Evolutionary conservation across 1,140 invertebrate genomes (phyloP).

Genomic region (Vanessa atalanta): DNA sequence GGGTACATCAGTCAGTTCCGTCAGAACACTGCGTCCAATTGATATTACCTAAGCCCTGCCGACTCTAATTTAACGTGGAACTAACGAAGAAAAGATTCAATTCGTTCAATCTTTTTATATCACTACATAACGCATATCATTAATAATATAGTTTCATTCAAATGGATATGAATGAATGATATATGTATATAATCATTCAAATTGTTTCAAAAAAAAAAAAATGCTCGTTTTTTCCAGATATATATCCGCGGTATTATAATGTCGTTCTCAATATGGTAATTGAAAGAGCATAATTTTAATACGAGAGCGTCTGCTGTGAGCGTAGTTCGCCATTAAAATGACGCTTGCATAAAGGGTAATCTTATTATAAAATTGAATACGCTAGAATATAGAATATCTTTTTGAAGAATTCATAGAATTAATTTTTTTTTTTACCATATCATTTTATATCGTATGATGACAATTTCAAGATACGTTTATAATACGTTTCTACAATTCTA

Average conservation of each 20-base stretch:
- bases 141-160: neutral
- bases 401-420: neutral
- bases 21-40: slow-evolving; percentile 43
- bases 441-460: no score
- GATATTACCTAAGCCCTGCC: slow-evolving; percentile 43
- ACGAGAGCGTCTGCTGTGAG: slow-evolving; percentile 13
- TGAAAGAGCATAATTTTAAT: slow-evolving; percentile 27
- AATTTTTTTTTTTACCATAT: neutral
- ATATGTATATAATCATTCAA: no score
- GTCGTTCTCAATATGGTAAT: slow-evolving; percentile 22
- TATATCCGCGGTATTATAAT: neutral
- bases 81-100: neutral
- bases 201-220: no score
- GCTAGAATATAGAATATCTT: slow-evolving; percentile 7
- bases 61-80: neutral
- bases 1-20: slow-evolving; percentile 48
- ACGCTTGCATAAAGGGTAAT: slow-evolving; percentile 18
- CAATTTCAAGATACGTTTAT: no score
- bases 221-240: neutral
- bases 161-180: no score
- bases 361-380: slow-evolving; percentile 21
- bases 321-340: slow-evolving; percentile 21
- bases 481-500: neutral
- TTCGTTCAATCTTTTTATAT: neutral
- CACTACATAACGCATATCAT: slow-evolving; percentile 1